Base-by-base conservation (phyloP, 2,113 vertebrate genomes). In the Sinocyclocheilus anshuiensis region DNA sequence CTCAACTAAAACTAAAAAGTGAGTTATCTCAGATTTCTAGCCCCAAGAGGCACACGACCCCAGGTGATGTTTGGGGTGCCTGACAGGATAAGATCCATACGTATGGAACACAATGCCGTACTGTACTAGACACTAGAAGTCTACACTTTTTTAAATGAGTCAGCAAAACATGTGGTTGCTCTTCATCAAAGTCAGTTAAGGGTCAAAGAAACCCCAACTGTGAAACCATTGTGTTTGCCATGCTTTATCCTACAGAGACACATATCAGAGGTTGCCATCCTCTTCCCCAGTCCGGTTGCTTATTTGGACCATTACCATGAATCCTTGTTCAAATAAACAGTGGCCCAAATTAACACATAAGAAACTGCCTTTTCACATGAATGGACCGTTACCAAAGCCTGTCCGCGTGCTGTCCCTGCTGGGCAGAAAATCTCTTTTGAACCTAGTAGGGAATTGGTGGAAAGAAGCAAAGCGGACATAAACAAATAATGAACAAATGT, bases 311-410 rank as follows among this genome's bases (percentile, higher is more conserved):
- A 84, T 90, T 86, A 88, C 89, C 89, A 84, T 84, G 45, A 81
- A 86, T 91, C 83, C 86, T 91, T 91, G 65, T 88, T 90, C 88
- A 91, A 94, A 93, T 90, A 93, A 93, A 92, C 90, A 90, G 45
- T 26, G 26, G n/a, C 61, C 61, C 76, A 92, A 92, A 91, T 89
- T 80, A 91, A 87, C 89, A 89, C 67, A 69, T 59, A 53, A 81
- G 76, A 72, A 86, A 86, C 77, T 80, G 13, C 33, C 33, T 84
- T 78, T 87, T 63, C 67, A 74, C 71, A 59, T 72, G 77, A 86
- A 84, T 81, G 81, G 50, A 39, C 42, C 29, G 3, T n/a, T 71
- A 78, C 48, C 81, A 88, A 48, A 86, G 53, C 7, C 12, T 55
- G 48, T 15, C 48, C 10, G 24, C 48, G 33, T 39, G 36, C 69